Evolutionary conservation across 2,113 vertebrate genomes (phyloP), one percentile per base, ranked within the genome.

Genomic region (Eleginops maclovinus): DNA sequence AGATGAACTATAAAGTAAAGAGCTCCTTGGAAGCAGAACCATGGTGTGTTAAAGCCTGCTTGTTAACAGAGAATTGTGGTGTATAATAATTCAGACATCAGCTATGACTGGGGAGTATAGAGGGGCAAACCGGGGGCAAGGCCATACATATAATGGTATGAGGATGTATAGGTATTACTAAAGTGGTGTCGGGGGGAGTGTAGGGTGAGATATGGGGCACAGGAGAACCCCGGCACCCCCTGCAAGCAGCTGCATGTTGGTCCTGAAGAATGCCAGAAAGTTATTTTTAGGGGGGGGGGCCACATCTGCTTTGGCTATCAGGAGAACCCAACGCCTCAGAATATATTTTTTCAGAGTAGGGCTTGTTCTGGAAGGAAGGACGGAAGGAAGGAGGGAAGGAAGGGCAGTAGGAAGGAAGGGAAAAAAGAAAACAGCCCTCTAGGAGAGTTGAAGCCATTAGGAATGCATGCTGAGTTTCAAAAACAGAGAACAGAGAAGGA

Each of bases 231-330:
- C 47, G 31, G 44, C 59, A 71, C 56, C 67, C 31, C 72, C 71
- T 75, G 67, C 82, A 88, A 88, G 74, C 82, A 87, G 84, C 88
- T 88, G 86, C 84, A 84, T 75, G 77, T 79, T 83, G 60, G 47
- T 70, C 65, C 56, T 79, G 43, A 77, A 79, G 81, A 88, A 80
- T 82, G 72, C 69, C 77, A 87, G 88, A 86, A 87, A 72, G 79
- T 63, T 56, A 59, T 71, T 49, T 26, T 41, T 5, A 0, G 22
- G 14, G 28, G 24, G 9, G 66, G 71, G 49, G 56, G 13, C 14
- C 75, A 89, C 91, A 93, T 93, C 92, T 94, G 93, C 87, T 93
- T 86, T 89, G 53, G 79, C 86, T 76, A 93, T 93, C 83, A 88
- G 17, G 63, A 67, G 59, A 75, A 59, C 53, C 68, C 72, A 9